phyloP scores from a whole-genome alignment of 2,888 invertebrate species.

The Cataglyphis cursor region DNA sequence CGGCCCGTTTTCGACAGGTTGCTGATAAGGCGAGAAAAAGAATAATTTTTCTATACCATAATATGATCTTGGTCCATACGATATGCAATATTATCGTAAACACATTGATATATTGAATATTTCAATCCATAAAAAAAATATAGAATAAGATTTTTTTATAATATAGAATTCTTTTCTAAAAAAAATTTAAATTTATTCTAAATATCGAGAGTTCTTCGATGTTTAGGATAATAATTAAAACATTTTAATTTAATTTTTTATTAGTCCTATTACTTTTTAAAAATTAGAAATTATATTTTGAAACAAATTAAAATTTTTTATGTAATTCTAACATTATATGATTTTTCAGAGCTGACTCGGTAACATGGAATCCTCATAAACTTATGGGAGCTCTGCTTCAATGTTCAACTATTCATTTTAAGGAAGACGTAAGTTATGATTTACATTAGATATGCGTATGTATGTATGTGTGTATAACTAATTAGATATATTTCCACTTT shows the following conservation, averaged over 20 bases:
- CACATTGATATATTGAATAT: neutral
- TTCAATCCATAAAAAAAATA: neutral
- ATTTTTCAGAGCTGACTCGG: slow-evolving; percentile 94
- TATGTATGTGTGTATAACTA: neutral
- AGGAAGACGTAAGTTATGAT: slow-evolving; percentile 94
- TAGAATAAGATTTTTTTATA: neutral
- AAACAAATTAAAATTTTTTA: neutral
- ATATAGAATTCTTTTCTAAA: neutral
- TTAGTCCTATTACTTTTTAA: neutral
- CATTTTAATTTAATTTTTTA: neutral
- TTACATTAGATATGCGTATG: neutral
- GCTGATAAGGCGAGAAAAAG: slow-evolving; percentile 54
- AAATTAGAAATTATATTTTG: neutral
- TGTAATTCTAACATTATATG: slow-evolving; percentile 57
- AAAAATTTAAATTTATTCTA: neutral
- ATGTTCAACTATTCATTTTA: slow-evolving; percentile 98
- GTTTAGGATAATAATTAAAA: neutral
- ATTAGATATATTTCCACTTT: slow-evolving; percentile 6
- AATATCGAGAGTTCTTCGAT: neutral
- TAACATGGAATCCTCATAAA: slow-evolving; percentile 99
- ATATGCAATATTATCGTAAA: neutral
- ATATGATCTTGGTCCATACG: slow-evolving; percentile 1
- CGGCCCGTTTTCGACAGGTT: slow-evolving; percentile 57
- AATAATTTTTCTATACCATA: slow-evolving; percentile 25
- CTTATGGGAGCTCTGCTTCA: slow-evolving; percentile 98